phyloP scores from a whole-genome alignment of 2,797 vertebrate species.

The Liasis olivaceus region DNA sequence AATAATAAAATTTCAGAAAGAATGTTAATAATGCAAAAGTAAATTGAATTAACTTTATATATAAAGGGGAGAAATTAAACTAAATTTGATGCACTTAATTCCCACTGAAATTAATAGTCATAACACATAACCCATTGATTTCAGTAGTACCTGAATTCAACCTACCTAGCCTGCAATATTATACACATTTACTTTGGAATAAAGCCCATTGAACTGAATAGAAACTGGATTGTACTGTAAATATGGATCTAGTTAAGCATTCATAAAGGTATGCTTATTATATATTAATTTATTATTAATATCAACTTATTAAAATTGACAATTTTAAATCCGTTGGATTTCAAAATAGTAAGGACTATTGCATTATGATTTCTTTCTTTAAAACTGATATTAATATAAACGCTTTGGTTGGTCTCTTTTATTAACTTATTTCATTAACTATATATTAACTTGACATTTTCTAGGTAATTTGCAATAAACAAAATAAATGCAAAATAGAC shows the following conservation, averaged over 20 bases:
- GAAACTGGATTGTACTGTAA: neutral
- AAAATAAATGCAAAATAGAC: neutral
- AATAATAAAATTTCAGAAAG: neutral
- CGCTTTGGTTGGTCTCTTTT: constrained; percentile 38
- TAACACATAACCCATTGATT: neutral
- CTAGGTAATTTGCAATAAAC: neutral
- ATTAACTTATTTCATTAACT: constrained; percentile 27
- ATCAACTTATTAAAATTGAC: neutral
- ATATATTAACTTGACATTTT: neutral
- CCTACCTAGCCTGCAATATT: neutral
- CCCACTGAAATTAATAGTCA: neutral
- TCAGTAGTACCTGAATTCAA: neutral
- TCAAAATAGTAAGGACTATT: neutral
- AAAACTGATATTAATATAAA: constrained; percentile 26
- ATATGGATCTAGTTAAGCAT: neutral
- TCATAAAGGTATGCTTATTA: neutral
- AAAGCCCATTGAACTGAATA: neutral
- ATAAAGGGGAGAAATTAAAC: neutral
- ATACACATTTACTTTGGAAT: neutral
- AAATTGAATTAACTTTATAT: neutral
- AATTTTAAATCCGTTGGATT: neutral
- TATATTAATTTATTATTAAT: neutral
- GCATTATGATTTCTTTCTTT: constrained; percentile 41
- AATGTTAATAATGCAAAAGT: neutral
- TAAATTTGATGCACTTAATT: neutral